Conservation (phyloP, 2,888 invertebrate species). For the Oligia strigilis region DNA sequence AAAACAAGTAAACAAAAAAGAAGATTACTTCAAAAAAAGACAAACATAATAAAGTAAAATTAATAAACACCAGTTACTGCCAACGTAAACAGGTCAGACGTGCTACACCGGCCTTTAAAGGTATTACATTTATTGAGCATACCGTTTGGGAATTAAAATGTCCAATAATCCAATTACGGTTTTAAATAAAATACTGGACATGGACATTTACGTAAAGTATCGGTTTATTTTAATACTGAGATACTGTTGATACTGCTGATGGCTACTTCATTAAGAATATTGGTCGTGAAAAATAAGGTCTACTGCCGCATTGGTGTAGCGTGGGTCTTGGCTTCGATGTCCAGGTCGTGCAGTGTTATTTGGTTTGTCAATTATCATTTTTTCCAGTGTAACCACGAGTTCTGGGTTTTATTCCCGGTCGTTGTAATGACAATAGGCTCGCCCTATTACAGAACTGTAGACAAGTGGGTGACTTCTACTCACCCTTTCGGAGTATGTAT, state of each 20-base stretch:
- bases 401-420: background rate
- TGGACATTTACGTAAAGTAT: constrained; percentile 17
- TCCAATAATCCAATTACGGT: constrained; percentile 52
- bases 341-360: background rate
- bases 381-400: background rate
- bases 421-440: background rate
- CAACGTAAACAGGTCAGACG: constrained; percentile 59
- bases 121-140: constrained; percentile 70
- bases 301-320: background rate
- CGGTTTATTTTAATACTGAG: constrained; percentile 39
- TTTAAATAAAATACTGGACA: constrained; percentile 48
- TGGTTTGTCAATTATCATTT: background rate
- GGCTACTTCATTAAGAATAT: constrained; percentile 42
- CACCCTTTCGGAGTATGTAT: background rate
- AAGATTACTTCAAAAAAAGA: constrained; percentile 31
- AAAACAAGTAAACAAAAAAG: constrained; percentile 17
- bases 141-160: constrained; percentile 61
- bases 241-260: constrained; percentile 19
- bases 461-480: background rate
- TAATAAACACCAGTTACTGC: constrained; percentile 44
- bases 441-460: background rate
- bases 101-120: constrained; percentile 54
- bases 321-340: background rate
- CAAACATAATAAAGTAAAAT: constrained; percentile 59
- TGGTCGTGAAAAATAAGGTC: constrained; percentile 14